Conservation (phyloP, 2,113 vertebrate genomes). For the Tenrec ecaudatus region DNA sequence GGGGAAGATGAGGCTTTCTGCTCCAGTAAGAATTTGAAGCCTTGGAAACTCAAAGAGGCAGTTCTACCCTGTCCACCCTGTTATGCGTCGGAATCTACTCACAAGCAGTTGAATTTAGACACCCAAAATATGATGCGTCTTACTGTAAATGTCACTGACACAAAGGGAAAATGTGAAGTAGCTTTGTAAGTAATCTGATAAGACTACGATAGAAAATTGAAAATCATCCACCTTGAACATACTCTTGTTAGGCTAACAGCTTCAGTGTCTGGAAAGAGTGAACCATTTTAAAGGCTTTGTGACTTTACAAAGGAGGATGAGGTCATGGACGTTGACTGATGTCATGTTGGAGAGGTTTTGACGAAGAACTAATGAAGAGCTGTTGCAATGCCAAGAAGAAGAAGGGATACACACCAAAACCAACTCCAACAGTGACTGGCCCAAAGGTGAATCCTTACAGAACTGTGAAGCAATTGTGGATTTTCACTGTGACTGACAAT, state of each 20-base stretch:
- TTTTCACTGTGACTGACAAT: not conserved
- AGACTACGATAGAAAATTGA: slow-evolving; percentile 6
- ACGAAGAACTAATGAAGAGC: not conserved
- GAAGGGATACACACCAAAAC: not conserved
- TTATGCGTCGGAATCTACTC: too few relatives aligned
- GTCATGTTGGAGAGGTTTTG: not conserved
- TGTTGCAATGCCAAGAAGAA: not conserved
- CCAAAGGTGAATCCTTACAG: too few relatives aligned
- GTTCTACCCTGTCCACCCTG: too few relatives aligned
- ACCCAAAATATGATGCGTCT: not conserved
- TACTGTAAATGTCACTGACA: not conserved
- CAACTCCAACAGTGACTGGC: not conserved
- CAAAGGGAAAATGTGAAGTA: not conserved
- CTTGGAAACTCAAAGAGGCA: too few relatives aligned
- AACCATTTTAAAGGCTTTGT: not conserved
- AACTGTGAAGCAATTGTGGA: too few relatives aligned
- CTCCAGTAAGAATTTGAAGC: too few relatives aligned
- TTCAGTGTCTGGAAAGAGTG: not conserved
- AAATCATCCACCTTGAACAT: not conserved
- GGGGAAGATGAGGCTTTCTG: too few relatives aligned
- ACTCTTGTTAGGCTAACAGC: not conserved
- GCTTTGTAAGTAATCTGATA: not conserved
- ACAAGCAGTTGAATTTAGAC: too few relatives aligned
- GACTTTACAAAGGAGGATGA: not conserved
- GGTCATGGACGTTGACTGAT: not conserved